Evolutionary conservation across 2,888 invertebrate genomes (phyloP).

Genomic region (Onchidella celtica): DNA sequence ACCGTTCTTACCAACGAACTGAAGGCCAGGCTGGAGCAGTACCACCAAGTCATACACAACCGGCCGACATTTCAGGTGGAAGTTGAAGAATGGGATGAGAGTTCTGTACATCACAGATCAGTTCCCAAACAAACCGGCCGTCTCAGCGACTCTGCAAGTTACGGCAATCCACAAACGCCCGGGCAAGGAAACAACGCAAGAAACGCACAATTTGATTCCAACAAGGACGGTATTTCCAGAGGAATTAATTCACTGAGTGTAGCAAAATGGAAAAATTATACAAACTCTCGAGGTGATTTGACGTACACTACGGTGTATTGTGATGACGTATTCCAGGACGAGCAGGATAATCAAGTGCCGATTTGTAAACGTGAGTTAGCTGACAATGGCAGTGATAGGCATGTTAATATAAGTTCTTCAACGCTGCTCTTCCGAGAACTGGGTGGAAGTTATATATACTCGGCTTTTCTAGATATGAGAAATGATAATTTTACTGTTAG

Average conservation of each 20-base stretch:
- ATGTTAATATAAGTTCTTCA: conserved; percentile 7
- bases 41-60: not conserved
- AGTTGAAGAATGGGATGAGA: conserved; percentile 34
- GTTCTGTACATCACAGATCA: not conserved
- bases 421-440: conserved; percentile 15
- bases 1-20: not conserved
- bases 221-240: not conserved
- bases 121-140: not conserved
- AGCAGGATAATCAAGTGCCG: not conserved
- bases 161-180: not conserved
- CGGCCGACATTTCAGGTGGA: conserved; percentile 23
- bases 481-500: not conserved
- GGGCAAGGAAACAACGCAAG: no score
- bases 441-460: conserved; percentile 32
- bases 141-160: not conserved
- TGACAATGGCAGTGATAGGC: not conserved
- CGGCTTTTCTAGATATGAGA: conserved; percentile 35
- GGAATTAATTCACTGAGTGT: no score
- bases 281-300: not conserved
- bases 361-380: conserved; percentile 25
- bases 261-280: not conserved
- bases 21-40: not conserved
- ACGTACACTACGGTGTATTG: conserved; percentile 1
- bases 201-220: not conserved
- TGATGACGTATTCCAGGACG: conserved; percentile 24